Evolutionary conservation across 2,113 vertebrate species (phyloP).

Genomic region (Tragelaphus imberbis): DNA sequence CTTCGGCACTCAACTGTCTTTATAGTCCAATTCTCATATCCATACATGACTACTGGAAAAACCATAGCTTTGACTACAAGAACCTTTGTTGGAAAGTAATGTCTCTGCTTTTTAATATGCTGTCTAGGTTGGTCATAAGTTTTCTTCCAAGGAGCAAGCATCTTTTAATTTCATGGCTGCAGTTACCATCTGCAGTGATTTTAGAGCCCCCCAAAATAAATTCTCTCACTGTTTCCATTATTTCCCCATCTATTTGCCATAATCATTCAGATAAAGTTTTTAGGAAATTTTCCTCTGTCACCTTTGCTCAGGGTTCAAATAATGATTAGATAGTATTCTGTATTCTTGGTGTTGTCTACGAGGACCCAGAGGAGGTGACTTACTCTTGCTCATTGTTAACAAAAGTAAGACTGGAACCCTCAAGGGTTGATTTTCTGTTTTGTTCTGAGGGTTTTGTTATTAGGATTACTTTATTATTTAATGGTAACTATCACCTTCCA

Average conservation of each 20-base stretch:
- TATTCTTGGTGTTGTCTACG: neutral
- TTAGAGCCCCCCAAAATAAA: neutral
- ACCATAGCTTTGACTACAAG: neutral
- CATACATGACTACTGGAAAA: neutral
- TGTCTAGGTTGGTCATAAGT: neutral
- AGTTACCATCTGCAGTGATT: neutral
- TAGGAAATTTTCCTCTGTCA: neutral
- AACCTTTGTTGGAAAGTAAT: neutral
- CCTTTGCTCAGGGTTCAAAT: neutral
- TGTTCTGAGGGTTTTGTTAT: neutral
- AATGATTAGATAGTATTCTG: neutral
- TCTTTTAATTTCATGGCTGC: neutral
- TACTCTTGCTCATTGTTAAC: neutral
- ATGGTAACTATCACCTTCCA: neutral
- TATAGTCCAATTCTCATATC: neutral
- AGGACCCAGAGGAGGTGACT: neutral
- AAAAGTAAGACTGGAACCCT: neutral
- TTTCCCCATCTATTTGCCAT: neutral
- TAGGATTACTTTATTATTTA: neutral
- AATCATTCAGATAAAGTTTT: neutral
- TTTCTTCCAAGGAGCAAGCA: neutral
- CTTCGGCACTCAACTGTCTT: fast-evolving
- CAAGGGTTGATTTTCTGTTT: neutral
- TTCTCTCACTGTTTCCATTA: neutral
- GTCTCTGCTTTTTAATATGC: neutral